phyloP scores from a whole-genome alignment of 2,113 vertebrate species.

The Lepidothrix coronata region DNA sequence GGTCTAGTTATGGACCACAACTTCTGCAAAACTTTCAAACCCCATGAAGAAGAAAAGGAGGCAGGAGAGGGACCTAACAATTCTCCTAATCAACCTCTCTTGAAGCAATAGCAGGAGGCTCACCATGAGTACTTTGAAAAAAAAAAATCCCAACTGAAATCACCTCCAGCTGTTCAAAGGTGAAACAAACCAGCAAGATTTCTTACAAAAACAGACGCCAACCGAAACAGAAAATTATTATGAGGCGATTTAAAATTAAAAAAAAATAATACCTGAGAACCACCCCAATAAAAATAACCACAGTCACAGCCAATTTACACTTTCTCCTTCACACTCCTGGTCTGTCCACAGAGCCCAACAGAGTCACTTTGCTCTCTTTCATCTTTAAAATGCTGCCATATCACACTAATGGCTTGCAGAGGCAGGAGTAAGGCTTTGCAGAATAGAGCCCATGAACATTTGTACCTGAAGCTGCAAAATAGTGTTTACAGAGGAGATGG shows the following conservation, averaged over 20 bases:
- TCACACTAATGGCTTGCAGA: not conserved
- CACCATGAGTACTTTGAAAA: not conserved
- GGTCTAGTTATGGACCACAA: not conserved
- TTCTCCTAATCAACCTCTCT: not conserved
- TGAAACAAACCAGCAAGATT: not conserved
- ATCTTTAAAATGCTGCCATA: not conserved
- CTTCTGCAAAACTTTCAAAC: not conserved
- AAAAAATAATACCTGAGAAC: not conserved
- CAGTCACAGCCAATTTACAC: not conserved
- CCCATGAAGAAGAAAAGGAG: not conserved
- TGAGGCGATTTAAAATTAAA: not conserved
- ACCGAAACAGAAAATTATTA: not conserved
- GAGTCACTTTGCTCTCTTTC: not conserved
- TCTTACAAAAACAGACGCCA: not conserved
- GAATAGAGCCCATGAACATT: rapidly evolving
- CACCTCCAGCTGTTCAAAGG: not conserved
- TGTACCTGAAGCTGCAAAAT: rapidly evolving
- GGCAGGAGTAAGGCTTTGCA: not conserved
- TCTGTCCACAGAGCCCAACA: not conserved
- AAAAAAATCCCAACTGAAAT: not conserved
- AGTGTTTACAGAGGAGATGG: not conserved
- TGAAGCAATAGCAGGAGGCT: not conserved
- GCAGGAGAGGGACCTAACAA: not conserved
- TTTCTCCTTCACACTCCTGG: not conserved
- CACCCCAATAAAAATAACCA: not conserved